Conservation (phyloP, 1,140 invertebrate species). For the Telenomus remus region DNA sequence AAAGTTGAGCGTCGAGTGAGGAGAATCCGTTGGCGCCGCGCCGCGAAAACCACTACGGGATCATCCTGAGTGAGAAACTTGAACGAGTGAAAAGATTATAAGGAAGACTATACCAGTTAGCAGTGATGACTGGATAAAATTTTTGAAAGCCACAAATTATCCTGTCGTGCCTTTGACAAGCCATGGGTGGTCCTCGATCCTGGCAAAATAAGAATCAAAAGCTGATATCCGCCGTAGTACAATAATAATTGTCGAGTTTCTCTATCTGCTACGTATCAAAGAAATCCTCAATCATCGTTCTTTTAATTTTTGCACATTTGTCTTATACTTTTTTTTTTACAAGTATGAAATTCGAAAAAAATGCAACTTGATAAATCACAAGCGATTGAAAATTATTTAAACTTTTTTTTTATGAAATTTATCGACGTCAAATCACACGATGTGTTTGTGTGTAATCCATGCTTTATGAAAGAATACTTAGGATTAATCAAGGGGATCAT, state of each 20-base stretch:
- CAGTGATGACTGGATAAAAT: conserved; percentile 73
- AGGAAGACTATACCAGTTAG: conserved; percentile 75
- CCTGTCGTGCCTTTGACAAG: conserved; percentile 66
- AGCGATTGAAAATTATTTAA: conserved; percentile 30
- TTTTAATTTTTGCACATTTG: conserved; percentile 30
- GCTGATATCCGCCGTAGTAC: conserved; percentile 22
- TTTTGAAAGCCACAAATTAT: conserved; percentile 73
- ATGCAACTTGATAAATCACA: too few relatives aligned
- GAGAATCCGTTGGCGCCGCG: conserved; percentile 56
- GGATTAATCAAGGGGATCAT: conserved; percentile 70
- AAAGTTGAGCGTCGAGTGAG: conserved; percentile 30
- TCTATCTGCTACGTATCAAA: conserved; percentile 33
- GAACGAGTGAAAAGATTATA: conserved; percentile 69
- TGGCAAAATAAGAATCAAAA: conserved; percentile 40
- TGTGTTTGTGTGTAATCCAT: conserved; percentile 55
- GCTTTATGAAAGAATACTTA: conserved; percentile 69
- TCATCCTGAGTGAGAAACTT: conserved; percentile 62
- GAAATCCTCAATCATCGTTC: conserved; percentile 43
- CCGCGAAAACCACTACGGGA: conserved; percentile 53
- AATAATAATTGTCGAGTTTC: conserved; percentile 58
- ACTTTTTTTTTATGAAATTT: conserved; percentile 12
- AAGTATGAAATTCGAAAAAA: too few relatives aligned
- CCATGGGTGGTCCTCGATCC: conserved; percentile 69
- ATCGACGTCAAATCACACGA: conserved; percentile 18
- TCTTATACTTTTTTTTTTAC: too few relatives aligned